phyloP scores from a whole-genome alignment of 35 echinoderm and acorn worm species.

The Holothuria glaberrima region DNA sequence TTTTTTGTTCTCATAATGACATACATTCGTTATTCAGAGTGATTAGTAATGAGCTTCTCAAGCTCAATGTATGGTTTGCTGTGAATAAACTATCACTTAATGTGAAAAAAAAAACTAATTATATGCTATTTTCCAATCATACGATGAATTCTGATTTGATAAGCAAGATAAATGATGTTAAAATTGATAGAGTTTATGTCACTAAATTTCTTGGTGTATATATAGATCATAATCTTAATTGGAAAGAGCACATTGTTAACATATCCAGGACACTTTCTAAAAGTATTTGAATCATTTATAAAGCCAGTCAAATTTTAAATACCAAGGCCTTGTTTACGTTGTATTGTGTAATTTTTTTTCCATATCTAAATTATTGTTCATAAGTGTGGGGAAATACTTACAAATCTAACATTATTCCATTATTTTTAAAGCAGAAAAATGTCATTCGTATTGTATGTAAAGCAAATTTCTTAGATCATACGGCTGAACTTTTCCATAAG shows the following conservation, averaged over 20 bases:
- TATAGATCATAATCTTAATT: conserved; percentile 1
- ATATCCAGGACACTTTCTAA: conserved; percentile 17
- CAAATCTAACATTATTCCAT: conserved; percentile 10
- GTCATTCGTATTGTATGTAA: not conserved
- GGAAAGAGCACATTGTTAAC: conserved; percentile 46
- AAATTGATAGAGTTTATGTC: conserved; percentile 29
- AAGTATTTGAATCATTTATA: conserved; percentile 13
- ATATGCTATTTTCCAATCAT: not conserved
- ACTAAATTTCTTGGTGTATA: conserved; percentile 3
- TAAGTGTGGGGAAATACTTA: conserved; percentile 29
- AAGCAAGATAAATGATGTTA: not conserved
- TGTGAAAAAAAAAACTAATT: conserved; percentile 4
- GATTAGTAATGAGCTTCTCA: conserved; percentile 16
- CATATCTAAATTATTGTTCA: conserved; percentile 7
- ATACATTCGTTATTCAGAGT: not conserved
- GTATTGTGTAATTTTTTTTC: conserved; percentile 1
- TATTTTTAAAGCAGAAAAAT: conserved; percentile 14
- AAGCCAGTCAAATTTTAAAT: conserved; percentile 35
- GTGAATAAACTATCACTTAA: conserved; percentile 16
- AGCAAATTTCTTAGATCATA: conserved; percentile 2
- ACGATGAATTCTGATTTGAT: not conserved
- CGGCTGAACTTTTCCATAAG: not conserved
- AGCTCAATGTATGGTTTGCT: conserved; percentile 27
- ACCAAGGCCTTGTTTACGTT: not conserved
- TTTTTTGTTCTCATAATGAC: conserved; percentile 36